phyloP scores from a whole-genome alignment of 2,888 invertebrate genomes.

The Coleophora flavipennella region DNA sequence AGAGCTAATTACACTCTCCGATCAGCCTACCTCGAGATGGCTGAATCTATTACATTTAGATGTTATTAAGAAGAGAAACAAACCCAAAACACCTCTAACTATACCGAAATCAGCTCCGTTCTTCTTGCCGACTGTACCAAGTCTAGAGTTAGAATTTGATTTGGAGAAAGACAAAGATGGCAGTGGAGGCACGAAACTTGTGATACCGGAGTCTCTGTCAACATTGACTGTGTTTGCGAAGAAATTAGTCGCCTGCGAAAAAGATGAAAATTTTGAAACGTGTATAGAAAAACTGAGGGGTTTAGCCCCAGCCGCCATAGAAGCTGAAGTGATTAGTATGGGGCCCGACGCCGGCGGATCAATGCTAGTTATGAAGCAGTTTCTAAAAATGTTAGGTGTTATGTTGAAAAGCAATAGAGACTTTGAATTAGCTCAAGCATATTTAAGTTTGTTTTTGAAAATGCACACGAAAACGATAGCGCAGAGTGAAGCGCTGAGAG shows the following conservation, averaged over 20 bases:
- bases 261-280: constrained; percentile 62
- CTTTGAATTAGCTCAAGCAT: constrained; percentile 93
- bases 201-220: constrained; percentile 72
- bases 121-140: constrained; percentile 92
- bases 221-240: constrained; percentile 81
- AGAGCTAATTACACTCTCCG: constrained; percentile 88
- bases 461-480: constrained; percentile 78
- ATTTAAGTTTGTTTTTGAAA: constrained; percentile 90
- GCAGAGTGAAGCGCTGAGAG: constrained; percentile 65
- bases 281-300: constrained; percentile 76
- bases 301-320: constrained; percentile 87
- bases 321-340: constrained; percentile 88
- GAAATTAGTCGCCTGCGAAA: constrained; percentile 65
- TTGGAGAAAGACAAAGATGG: constrained; percentile 59
- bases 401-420: constrained; percentile 83
- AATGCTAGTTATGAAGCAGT: constrained; percentile 79
- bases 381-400: constrained; percentile 80
- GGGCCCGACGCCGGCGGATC: constrained; percentile 82
- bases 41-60: constrained; percentile 90
- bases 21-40: constrained; percentile 91
- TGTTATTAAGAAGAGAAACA: constrained; percentile 89
- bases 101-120: constrained; percentile 93
- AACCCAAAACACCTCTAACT: constrained; percentile 88
- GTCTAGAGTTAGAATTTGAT: constrained; percentile 87
- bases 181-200: constrained; percentile 59